phyloP scores from a whole-genome alignment of 2,888 invertebrate species.

The Patella ulyssiponensis region DNA sequence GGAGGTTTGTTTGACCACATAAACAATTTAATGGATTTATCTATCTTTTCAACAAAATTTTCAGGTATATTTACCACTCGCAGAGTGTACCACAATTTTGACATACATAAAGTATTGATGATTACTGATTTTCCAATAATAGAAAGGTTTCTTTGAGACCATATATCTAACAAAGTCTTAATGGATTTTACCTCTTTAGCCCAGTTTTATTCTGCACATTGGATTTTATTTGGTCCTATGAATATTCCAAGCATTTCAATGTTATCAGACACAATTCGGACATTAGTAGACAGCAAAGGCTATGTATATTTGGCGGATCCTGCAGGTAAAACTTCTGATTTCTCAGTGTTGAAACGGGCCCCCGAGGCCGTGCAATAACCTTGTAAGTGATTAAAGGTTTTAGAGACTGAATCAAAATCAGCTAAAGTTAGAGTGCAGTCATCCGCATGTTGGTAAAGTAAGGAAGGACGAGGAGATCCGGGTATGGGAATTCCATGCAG shows the following conservation, averaged over 20 bases:
- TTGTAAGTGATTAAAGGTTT: neutral
- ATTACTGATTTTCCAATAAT: neutral
- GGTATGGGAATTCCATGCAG: no score
- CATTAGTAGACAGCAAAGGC: neutral
- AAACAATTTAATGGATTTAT: no score
- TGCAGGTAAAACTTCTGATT: neutral
- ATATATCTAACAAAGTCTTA: neutral
- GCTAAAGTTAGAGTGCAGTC: no score
- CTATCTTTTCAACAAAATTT: no score
- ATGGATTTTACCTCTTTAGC: neutral
- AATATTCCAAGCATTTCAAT: no score
- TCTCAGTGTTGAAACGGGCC: neutral
- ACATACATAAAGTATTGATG: neutral
- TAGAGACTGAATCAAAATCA: neutral
- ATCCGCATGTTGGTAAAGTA: no score
- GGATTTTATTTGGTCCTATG: no score
- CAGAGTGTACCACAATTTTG: no score
- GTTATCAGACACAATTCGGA: no score
- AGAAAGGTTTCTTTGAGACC: neutral
- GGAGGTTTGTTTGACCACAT: no score
- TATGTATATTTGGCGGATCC: neutral
- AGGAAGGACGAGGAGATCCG: no score
- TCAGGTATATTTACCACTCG: no score
- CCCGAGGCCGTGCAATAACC: neutral
- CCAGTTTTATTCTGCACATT: neutral